Conservation (phyloP, 2,888 invertebrate genomes). For the Octodonta nipae region DNA sequence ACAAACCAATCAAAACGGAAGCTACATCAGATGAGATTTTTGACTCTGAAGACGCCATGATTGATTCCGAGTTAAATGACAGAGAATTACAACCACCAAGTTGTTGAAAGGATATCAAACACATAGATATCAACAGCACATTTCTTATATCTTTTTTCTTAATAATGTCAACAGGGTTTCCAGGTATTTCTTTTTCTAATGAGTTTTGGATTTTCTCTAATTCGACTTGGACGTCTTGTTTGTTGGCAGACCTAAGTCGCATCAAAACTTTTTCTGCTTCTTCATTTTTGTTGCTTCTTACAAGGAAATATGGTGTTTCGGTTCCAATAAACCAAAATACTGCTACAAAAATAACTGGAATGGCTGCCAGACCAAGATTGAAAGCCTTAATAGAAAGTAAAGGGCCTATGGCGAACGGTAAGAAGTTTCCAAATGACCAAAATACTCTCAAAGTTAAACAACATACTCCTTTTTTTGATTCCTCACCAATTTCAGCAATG, state of each 20-base stretch:
- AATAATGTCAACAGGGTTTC: conserved; percentile 42
- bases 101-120: conserved; percentile 67
- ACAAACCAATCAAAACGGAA: conserved; percentile 63
- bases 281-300: conserved; percentile 43
- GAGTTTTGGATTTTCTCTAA: conserved; percentile 36
- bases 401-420: conserved; percentile 57
- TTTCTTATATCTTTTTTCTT: conserved; percentile 55
- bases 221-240: conserved; percentile 33
- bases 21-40: conserved; percentile 47
- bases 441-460: conserved; percentile 53
- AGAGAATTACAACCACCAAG: conserved; percentile 43
- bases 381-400: conserved; percentile 49
- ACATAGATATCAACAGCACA: conserved; percentile 57
- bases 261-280: conserved; percentile 45
- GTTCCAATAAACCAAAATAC: conserved; percentile 54
- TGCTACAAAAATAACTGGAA: conserved; percentile 40
- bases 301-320: conserved; percentile 61
- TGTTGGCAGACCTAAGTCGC: conserved; percentile 45
- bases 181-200: conserved; percentile 36
- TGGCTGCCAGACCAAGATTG: conserved; percentile 36
- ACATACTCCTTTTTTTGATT: conserved; percentile 61
- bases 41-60: conserved; percentile 54
- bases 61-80: conserved; percentile 39
- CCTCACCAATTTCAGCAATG: conserved; percentile 68
- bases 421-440: conserved; percentile 52